These are phyloP conservation scores for Hypomecis punctinalis DNA, from an alignment of 2,888 invertebrate species.

Conservation along the genomic window DNA sequence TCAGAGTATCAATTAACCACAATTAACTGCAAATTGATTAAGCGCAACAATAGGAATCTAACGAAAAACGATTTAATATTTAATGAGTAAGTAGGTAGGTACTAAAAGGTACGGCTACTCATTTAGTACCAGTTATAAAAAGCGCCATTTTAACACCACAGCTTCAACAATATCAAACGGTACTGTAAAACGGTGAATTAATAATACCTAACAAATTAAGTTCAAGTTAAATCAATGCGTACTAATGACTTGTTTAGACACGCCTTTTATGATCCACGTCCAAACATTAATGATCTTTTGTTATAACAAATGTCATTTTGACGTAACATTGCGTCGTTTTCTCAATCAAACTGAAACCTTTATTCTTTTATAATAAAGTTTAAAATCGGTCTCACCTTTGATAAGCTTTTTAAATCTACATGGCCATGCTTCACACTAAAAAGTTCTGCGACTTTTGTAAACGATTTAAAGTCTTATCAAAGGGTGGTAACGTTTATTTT, in stretches of 20 bases:
- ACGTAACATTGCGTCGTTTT: background rate
- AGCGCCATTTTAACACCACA: conserved; percentile 33
- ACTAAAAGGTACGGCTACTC: no score
- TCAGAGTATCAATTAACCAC: no score
- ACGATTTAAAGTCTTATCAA: background rate
- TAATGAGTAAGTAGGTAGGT: no score
- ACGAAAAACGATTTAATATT: no score
- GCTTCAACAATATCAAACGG: conserved; percentile 36
- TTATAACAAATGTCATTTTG: conserved; percentile 31
- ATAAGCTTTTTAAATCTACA: background rate
- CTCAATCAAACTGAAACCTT: conserved; percentile 1
- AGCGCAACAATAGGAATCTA: no score
- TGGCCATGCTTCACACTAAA: conserved; percentile 12
- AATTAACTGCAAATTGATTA: no score
- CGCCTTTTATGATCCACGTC: conserved; percentile 38
- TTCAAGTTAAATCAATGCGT: conserved; percentile 43
- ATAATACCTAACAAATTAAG: conserved; percentile 46
- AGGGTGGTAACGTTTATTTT: background rate
- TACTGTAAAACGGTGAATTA: conserved; percentile 41
- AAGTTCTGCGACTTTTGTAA: background rate
- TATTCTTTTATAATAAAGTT: background rate
- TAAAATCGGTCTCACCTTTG: background rate
- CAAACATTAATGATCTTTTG: conserved; percentile 43
- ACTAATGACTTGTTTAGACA: conserved; percentile 44
- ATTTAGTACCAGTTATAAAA: background rate